Evolutionary conservation across 2,888 invertebrate species (phyloP), one percentile per base, ranked within the genome.

Genomic region (Trichacis sp.): DNA sequence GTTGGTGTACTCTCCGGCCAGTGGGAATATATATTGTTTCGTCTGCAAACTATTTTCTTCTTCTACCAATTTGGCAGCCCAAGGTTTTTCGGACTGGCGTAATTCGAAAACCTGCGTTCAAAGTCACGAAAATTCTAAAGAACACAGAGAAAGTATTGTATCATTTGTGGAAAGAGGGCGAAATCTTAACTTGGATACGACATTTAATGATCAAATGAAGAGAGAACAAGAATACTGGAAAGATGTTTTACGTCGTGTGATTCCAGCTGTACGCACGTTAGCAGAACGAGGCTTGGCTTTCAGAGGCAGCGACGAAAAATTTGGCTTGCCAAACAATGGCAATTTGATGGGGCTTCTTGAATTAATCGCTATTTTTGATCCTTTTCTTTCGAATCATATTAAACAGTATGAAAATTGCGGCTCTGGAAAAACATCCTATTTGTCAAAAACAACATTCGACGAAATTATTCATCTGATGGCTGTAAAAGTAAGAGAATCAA

Each of bases 301-400:
- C 33, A 1, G 38, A 1, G 53, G 53, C 11, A 18, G 17, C 5
- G 17, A 9, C 4, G 52, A 59, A 46, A 38, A 40, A n/a, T 53
- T 59, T 18, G 15, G 36, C 2, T 9, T 17, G 4, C 38, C 40
- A 0, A 2, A 47, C 11, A 60, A 60, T 29, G 54, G 60, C 8
- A 54, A 60, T 15, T 47, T 14, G 8, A 24, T 47, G 15, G 15
- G 11, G 47, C 12, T 11, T n/a, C 4, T 47, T 1, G 47, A 76
- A 56, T 49, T 73, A 0, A 30, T 73, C 9, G 59, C 71, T 17
- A 42, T 76, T 45, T 76, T 63, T 55, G 72, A 74, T 62, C 66
- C 69, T 1, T 73, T 74, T 47, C 38, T 73, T 11, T 57, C 55
- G 9, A 45, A 50, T 33, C 72, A 73, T 57, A 53, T 75, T 14